Evolutionary conservation across 2,797 vertebrate species (phyloP).

Genomic region (Spinus olivaceus): DNA sequence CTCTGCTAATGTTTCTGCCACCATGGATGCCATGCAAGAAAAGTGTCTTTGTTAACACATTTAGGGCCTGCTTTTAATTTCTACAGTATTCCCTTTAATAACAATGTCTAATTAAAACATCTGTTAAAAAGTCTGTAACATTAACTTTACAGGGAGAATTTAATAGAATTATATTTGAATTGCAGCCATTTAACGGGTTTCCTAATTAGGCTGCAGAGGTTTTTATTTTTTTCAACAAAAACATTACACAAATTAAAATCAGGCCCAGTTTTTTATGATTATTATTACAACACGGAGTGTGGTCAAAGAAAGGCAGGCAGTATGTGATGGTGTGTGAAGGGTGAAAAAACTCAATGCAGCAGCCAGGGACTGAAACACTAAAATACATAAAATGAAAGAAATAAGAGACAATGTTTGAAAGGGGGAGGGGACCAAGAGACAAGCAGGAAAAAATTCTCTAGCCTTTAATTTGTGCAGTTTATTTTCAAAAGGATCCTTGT

Average conservation of each 20-base stretch:
- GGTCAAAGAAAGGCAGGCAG: conserved; percentile 58
- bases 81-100: conserved; percentile 86
- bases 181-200: conserved; percentile 81
- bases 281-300: conserved; percentile 62
- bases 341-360: not conserved
- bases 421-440: not conserved
- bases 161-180: conserved; percentile 87
- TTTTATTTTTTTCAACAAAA: conserved; percentile 67
- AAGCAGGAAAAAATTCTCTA: not conserved
- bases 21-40: conserved; percentile 69
- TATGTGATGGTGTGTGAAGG: conserved; percentile 38
- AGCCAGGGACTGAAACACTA: not conserved
- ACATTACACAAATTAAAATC: conserved; percentile 80
- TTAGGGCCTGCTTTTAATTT: conserved; percentile 83
- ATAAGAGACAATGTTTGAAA: not conserved
- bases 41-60: conserved; percentile 82
- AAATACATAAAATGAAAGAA: conserved; percentile 20
- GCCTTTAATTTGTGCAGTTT: not conserved
- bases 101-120: conserved; percentile 89
- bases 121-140: conserved; percentile 87
- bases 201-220: conserved; percentile 78
- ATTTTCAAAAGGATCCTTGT: not conserved
- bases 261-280: conserved; percentile 67
- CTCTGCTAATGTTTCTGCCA: conserved; percentile 73
- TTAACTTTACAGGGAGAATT: conserved; percentile 86